These are phyloP conservation scores for Heterochromis multidens DNA, from an alignment of 2,113 vertebrate species.

Conservation along the genomic window DNA sequence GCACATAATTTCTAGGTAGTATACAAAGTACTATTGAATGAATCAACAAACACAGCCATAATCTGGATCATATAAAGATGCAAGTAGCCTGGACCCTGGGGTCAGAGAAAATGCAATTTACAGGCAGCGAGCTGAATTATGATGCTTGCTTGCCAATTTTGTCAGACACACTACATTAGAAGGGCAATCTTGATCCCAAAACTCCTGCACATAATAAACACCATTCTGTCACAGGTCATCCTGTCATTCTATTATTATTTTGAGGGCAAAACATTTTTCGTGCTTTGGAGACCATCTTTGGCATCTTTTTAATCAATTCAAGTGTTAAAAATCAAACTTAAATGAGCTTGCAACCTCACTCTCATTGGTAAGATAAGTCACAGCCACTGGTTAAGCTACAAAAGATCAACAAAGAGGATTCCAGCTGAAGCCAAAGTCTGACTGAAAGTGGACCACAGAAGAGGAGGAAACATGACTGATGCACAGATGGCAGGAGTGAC, in stretches of 20 bases:
- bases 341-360: background rate
- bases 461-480: background rate
- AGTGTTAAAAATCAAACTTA: background rate
- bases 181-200: accelerated
- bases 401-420: background rate
- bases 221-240: background rate
- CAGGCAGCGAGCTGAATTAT: background rate
- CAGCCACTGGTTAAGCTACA: background rate
- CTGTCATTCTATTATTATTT: background rate
- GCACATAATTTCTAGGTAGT: background rate
- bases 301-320: background rate
- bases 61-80: background rate
- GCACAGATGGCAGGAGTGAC: background rate
- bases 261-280: background rate
- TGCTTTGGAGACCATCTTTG: background rate
- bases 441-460: background rate
- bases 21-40: background rate
- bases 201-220: background rate
- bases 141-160: background rate
- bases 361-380: background rate
- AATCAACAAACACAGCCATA: background rate
- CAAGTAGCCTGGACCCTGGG: background rate
- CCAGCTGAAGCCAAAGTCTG: background rate
- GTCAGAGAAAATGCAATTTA: background rate
- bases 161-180: background rate